Base-by-base conservation (phyloP, 1,140 invertebrate species). In the Phocides pigmalion region DNA sequence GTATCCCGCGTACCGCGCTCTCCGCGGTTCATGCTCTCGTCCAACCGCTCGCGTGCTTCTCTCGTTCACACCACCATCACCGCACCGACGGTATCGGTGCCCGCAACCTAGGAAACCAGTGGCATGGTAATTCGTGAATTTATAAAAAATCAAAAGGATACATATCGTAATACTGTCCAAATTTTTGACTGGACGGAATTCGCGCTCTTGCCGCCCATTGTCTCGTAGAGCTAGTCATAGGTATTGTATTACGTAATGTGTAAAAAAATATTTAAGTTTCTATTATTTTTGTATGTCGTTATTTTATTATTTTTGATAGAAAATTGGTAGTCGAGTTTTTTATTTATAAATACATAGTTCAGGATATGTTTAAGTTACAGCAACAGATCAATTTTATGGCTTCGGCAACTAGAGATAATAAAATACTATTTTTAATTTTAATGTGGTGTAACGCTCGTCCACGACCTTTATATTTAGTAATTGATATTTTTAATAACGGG, bases 121-220 rank as follows among this genome's bases (percentile, higher is more conserved):
- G 86, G 83, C 79, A 89, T 90, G 87, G 85, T 90, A 87, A 85
- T 77, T 81, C 72, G 83, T 87, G 84, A 70, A 62, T 62, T 62
- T 68, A 67, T 81, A 69, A 65, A 70, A 74, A 76, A 74, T 67
- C 76, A 72, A 70, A 69, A 71, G 76, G 73, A 82, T 79, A 73
- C 68, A 61, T 75, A 62, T 47, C 64, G 68, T 59, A 46, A 32
- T 32, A 1, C 41, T 61, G 58, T 49, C 58, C 58, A 61, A 61
- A 61, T 61, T 61, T 61, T 61, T 61, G 42, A 61, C 44, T 47
- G 58, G 46, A 70, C 74, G 79, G 80, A 80, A 69, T 75, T 79
- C 68, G 74, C 68, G 62, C 71, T 68, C 66, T 78, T 66, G 70
- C 69, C 77, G 84, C 73, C 76, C 74, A 79, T 85, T 86, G 75